Percentiles rank a stretch among this genome's conserved stretches.
Conservation (phyloP, 2,797 vertebrate genomes). For the Leucoraja ocellata region DNA sequence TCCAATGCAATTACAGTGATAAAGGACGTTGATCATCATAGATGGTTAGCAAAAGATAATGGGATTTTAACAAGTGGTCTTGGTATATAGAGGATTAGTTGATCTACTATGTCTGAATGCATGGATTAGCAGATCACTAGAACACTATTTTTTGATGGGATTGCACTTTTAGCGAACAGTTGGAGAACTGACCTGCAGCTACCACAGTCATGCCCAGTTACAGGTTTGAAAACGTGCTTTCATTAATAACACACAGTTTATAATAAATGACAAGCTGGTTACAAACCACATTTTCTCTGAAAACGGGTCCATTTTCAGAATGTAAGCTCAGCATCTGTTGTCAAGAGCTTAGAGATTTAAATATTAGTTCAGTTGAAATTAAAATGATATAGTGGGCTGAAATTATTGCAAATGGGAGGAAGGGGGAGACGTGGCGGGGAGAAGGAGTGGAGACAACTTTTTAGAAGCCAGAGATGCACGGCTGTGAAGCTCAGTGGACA, state of each 20-base stretch:
- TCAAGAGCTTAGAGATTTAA: not conserved
- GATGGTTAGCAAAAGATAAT: not conserved
- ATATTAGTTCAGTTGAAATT: not conserved
- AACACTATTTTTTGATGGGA: not conserved
- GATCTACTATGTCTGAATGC: not conserved
- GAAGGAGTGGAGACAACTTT: no score
- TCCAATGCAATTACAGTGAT: not conserved
- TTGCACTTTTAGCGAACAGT: not conserved
- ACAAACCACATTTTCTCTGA: not conserved
- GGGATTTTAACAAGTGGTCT: slow-evolving; percentile 20
- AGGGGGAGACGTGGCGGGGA: no score
- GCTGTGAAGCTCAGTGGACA: no score
- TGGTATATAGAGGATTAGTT: slow-evolving; percentile 16
- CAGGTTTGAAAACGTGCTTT: not conserved
- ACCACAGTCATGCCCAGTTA: not conserved
- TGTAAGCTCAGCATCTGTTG: not conserved
- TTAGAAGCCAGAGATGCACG: no score
- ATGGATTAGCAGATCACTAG: not conserved
- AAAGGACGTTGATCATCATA: not conserved
- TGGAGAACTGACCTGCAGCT: not conserved
- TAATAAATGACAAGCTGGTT: not conserved
- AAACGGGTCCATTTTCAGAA: not conserved
- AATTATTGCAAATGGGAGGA: not conserved
- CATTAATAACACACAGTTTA: not conserved
- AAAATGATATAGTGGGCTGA: not conserved